Evolutionary conservation across 2,113 vertebrate species (phyloP), one percentile per base, ranked within the genome.

Genomic region (Centropus bengalensis): DNA sequence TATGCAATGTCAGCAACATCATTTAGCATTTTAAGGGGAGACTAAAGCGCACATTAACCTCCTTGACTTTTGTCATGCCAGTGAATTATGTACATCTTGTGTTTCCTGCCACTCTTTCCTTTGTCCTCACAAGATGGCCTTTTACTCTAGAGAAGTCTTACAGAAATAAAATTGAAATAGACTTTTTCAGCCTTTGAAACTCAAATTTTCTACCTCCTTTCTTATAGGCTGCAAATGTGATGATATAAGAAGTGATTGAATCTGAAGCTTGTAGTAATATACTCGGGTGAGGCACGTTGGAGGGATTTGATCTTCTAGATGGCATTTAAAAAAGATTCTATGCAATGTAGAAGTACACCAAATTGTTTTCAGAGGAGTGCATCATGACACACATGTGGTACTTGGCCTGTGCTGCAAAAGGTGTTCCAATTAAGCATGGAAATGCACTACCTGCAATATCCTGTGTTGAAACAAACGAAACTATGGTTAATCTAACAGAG

Each of bases 381-480:
- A 36, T 52, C 0, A 1, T 26, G 40, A 60, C 66, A 18, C 0
- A 1, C 13, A 6, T 18, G 8, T 10, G 15, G 28, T 63, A 14
- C 12, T 69, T 56, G 63, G 44, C 28, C 19, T 64, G 14, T 67
- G 28, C 28, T 64, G 55, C 38, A 68, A 68, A 51, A 69, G 2
- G 5, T 68, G 21, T 40, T 73, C 16, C 11, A 58, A 5, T 60
- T 59, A 62, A 66, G 22, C 13, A 14, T 22, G 32, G 70, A 42
- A 87, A 21, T 15, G 11, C 24, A 9, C 11, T 80, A 63, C 19
- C 32, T 69, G 47, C 15, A 60, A 15, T 9, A 47, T 40, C 45
- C n/a, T 40, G 4, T 63, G 30, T 38, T 79, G 32, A 79, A 79
- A 55, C 5, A 5, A 40, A 22, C 21, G 12, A 44, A 82, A 30